These are phyloP conservation scores for Standfussiana lucernea DNA, from an alignment of 2,888 invertebrate genomes.

Conservation along the genomic window DNA sequence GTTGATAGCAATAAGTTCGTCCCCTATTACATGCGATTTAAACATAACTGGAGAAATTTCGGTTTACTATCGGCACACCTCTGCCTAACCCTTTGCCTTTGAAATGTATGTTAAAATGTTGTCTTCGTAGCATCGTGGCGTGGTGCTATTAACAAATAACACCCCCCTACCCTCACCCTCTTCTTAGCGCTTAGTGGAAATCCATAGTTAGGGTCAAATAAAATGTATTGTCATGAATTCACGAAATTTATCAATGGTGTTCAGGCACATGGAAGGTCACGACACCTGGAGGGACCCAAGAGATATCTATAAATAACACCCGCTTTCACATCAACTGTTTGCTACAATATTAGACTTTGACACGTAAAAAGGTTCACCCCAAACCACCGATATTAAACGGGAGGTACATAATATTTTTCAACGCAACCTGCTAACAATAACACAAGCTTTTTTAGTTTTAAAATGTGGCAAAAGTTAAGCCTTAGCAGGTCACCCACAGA, in stretches of 20 bases:
- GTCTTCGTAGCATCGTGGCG: background rate
- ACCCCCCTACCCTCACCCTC: background rate
- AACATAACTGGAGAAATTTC: background rate
- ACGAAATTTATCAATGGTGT: background rate
- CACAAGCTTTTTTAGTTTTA: background rate
- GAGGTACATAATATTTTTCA: background rate
- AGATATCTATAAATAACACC: background rate
- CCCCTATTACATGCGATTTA: background rate
- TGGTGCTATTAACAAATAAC: background rate
- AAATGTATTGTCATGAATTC: slow-evolving; percentile 5
- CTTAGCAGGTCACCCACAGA: background rate
- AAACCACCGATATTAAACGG: background rate
- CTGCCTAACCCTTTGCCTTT: background rate
- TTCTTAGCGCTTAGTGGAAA: background rate
- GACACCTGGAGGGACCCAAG: background rate
- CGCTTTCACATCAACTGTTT: background rate
- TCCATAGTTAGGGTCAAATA: background rate
- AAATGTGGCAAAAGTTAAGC: background rate
- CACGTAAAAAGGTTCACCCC: background rate
- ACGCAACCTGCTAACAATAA: background rate
- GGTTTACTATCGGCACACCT: background rate
- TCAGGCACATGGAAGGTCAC: background rate
- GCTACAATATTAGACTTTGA: background rate
- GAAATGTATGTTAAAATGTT: background rate
- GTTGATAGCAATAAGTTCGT: background rate